phyloP scores from a whole-genome alignment of 53 echinoderm and acorn worm species.

The Mesocentrotus franciscanus region DNA sequence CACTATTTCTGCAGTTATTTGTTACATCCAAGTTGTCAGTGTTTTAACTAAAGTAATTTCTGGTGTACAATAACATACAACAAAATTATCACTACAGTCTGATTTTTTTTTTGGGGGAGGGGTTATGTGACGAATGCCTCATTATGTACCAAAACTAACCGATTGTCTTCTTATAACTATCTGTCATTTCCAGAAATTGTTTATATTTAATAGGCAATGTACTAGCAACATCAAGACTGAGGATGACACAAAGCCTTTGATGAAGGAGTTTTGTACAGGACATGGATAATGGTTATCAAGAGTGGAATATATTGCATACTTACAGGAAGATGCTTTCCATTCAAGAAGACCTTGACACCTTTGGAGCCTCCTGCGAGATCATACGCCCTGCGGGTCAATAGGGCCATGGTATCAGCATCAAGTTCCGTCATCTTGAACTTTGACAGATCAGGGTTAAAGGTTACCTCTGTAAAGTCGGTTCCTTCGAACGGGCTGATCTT shows the following conservation, averaged over 20 bases:
- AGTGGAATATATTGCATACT: background rate
- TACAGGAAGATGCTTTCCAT: constrained; percentile 87
- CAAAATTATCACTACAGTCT: too few relatives aligned
- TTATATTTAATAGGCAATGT: background rate
- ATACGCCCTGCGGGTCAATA: constrained; percentile 90
- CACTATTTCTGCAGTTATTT: background rate
- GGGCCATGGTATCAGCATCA: constrained; percentile 87
- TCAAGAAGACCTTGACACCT: constrained; percentile 91
- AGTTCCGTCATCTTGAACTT: constrained; percentile 95
- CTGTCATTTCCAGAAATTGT: too few relatives aligned
- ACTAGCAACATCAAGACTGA: too few relatives aligned
- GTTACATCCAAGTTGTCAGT: background rate
- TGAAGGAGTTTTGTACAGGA: too few relatives aligned
- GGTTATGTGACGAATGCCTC: too few relatives aligned
- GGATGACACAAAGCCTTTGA: too few relatives aligned
- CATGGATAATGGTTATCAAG: background rate
- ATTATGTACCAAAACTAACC: too few relatives aligned
- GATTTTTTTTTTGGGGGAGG: too few relatives aligned
- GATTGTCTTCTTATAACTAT: too few relatives aligned
- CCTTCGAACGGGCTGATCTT: constrained; percentile 80
- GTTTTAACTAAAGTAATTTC: background rate
- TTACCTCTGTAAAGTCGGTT: constrained; percentile 90
- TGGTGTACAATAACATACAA: background rate
- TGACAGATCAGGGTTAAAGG: constrained; percentile 87
- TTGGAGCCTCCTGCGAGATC: constrained; percentile 88